phyloP scores from a whole-genome alignment of 2,888 invertebrate species.

The Eupithecia inturbata region DNA sequence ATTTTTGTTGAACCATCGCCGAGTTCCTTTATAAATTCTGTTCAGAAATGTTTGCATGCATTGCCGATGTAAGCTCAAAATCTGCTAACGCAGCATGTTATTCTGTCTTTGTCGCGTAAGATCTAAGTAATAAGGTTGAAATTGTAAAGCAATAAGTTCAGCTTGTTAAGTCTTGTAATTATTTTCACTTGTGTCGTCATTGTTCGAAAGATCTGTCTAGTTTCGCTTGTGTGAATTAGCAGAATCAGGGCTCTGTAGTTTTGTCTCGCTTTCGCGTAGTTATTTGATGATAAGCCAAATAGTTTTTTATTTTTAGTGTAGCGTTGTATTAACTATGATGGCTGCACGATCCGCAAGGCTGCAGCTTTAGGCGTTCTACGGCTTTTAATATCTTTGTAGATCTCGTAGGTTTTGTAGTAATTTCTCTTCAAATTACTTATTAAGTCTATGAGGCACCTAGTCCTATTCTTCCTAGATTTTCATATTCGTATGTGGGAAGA shows the following conservation, averaged over 20 bases:
- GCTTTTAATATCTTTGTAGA: conserved; percentile 59
- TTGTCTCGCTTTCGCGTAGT: conserved; percentile 64
- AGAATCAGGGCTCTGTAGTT: conserved; percentile 49
- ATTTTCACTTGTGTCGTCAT: conserved; percentile 30
- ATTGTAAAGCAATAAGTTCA: conserved; percentile 24
- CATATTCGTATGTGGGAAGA: conserved; percentile 50
- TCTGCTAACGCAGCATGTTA: conserved; percentile 36
- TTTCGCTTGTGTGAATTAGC: conserved; percentile 46
- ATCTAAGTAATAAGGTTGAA: conserved; percentile 19
- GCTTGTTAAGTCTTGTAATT: conserved; percentile 25
- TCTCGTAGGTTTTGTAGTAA: conserved; percentile 65
- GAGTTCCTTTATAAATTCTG: conserved; percentile 35
- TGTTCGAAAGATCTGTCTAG: conserved; percentile 32
- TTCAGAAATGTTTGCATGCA: conserved; percentile 35
- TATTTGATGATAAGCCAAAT: conserved; percentile 66
- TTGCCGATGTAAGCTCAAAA: conserved; percentile 39
- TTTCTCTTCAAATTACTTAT: conserved; percentile 57
- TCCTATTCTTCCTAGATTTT: conserved; percentile 62
- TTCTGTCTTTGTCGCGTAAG: conserved; percentile 26
- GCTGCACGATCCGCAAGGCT: conserved; percentile 70
- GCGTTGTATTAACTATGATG: conserved; percentile 57
- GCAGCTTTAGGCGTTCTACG: conserved; percentile 70
- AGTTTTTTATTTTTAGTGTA: conserved; percentile 65
- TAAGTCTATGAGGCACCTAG: conserved; percentile 62
- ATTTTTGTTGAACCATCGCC: conserved; percentile 39